phyloP scores from a whole-genome alignment of 2,888 invertebrate genomes.

The Papilio protenor region DNA sequence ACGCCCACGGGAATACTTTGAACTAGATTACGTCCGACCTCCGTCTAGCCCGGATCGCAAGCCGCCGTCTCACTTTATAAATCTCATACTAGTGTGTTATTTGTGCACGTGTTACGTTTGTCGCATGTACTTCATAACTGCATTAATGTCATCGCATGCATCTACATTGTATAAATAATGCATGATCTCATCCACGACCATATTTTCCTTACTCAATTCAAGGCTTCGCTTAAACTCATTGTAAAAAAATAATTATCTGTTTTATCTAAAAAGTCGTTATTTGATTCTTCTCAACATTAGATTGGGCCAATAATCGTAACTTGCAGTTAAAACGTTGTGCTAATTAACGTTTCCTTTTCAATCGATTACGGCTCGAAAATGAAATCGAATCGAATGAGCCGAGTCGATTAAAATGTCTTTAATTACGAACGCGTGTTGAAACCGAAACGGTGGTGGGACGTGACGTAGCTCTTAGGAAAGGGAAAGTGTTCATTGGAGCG shows the following conservation, averaged over 20 bases:
- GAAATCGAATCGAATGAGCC: constrained; percentile 50
- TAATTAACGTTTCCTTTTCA: constrained; percentile 28
- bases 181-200: constrained; percentile 40
- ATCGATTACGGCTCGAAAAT: constrained; percentile 26
- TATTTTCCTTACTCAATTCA: constrained; percentile 23
- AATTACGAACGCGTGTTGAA: constrained; percentile 44
- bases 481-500: constrained; percentile 77
- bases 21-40: constrained; percentile 71
- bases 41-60: constrained; percentile 62
- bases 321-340: constrained; percentile 15
- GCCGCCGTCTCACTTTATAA: constrained; percentile 54
- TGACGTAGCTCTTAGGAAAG: constrained; percentile 64
- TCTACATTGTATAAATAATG: constrained; percentile 38
- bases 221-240: constrained; percentile 34
- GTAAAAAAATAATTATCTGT: constrained; percentile 3
- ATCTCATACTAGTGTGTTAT: constrained; percentile 49
- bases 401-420: constrained; percentile 39
- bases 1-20: constrained; percentile 81
- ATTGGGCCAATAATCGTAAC: not conserved
- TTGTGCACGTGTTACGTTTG: constrained; percentile 56
- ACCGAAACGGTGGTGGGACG: constrained; percentile 53
- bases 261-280: not conserved
- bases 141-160: constrained; percentile 42
- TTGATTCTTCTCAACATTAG: not conserved
- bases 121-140: constrained; percentile 37